These are phyloP conservation scores for Drosophila colorata DNA, from an alignment of 2,888 invertebrate genomes.

Conservation along the genomic window DNA sequence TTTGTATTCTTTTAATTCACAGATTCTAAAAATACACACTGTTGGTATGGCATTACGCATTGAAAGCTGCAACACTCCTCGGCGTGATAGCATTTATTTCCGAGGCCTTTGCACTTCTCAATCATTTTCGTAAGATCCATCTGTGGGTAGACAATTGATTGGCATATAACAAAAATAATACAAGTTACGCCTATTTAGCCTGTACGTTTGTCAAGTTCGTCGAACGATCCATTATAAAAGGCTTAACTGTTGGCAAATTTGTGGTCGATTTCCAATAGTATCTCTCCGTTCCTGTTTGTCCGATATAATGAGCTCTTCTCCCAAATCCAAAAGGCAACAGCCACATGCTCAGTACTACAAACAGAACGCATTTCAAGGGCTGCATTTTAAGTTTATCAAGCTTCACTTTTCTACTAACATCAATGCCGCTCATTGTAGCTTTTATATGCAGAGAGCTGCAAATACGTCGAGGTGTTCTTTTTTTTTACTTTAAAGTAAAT, in stretches of 20 bases:
- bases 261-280: neutral
- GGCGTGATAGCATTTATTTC: neutral
- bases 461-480: neutral
- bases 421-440: neutral
- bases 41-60: neutral
- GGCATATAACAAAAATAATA: neutral
- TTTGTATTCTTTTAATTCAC: too few relatives aligned
- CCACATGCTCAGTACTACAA: neutral
- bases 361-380: too few relatives aligned
- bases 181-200: neutral
- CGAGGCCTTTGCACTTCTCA: neutral
- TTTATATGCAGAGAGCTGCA: slow-evolving; percentile 1
- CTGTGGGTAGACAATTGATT: neutral
- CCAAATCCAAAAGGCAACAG: neutral
- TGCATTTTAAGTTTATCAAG: neutral
- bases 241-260: neutral
- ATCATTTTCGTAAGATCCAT: neutral
- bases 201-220: neutral
- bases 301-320: neutral
- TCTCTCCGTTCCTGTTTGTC: neutral
- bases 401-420: neutral
- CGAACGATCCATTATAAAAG: neutral
- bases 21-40: neutral
- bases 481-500: too few relatives aligned
- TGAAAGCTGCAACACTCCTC: slow-evolving; percentile 17